Base-by-base conservation (phyloP, 30 jellyfish, hydroid and myxozoan genomes). In the Aurelia aurita complex sp. Pacific region DNA sequence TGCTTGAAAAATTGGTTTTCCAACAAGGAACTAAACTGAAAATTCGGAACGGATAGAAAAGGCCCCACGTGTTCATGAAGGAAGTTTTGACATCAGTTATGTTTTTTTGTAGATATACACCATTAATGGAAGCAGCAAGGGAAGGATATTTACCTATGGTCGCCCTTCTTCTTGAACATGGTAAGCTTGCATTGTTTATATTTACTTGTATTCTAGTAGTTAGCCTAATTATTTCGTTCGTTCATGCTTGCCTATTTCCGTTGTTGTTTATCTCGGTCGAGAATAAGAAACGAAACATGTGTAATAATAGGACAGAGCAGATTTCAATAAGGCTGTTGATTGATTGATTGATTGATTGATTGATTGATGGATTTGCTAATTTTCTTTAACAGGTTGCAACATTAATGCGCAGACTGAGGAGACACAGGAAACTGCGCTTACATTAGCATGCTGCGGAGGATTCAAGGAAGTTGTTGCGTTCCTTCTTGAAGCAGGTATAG, bases 81-180 rank as follows among this genome's bases (percentile, higher is more conserved):
- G 29, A 23, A 23, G 29, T 23, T 23, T 23, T 23, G 29, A 23
- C 0, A 23, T 23, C 8, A 2, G 8, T 29, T 10, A 19, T 2
- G 4, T 13, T 19, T 68, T 11, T 68, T 14, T 67, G 4, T 64
- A 94, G 98, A 10, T 95, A 85, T 70, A 95, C 99, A 9, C 99
- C 99, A 53, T 67, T 95, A 65, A 95, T 95, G 99, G 99, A 95
- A 81, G 99, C 99, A 1, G 96, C 97, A n/a, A 64, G 99, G 50
- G 99, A 95, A 82, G 99, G 99, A 35, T 94, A 80, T 82, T 52
- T 94, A 34, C 98, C 98, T 64, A 94, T 94, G 98, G 98, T 94
- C 40, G 98, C 89, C 3, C 89, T 94, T 23, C 82, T 94, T 46
- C 68, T 89, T 12, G 98, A 88, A 78, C 96, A 94, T 75, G 97